Conservation (phyloP, 1,140 invertebrate genomes). For the Mamestra configurata region DNA sequence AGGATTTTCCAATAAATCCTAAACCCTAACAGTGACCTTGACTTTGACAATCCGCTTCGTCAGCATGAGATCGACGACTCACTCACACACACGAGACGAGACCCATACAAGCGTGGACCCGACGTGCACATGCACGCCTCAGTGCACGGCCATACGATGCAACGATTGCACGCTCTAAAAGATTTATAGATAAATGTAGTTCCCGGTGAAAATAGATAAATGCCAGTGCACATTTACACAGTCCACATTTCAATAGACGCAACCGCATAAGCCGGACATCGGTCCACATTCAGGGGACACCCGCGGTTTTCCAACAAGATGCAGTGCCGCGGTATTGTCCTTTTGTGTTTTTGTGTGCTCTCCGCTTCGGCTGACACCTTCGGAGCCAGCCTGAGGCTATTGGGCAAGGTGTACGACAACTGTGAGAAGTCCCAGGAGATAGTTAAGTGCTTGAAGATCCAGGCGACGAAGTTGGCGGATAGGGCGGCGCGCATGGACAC, state of each 20-base stretch:
- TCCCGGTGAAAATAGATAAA: slow-evolving; percentile 89
- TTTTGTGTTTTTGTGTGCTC: slow-evolving; percentile 75
- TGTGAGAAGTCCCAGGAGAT: slow-evolving; percentile 90
- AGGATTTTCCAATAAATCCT: slow-evolving; percentile 5
- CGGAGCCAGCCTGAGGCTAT: slow-evolving; percentile 76
- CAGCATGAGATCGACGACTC: slow-evolving; percentile 45
- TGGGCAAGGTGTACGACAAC: slow-evolving; percentile 89
- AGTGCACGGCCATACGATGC: slow-evolving; percentile 83
- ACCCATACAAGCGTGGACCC: slow-evolving; percentile 10
- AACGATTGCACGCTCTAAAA: slow-evolving; percentile 89
- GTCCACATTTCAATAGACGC: slow-evolving; percentile 86
- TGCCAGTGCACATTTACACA: slow-evolving; percentile 84
- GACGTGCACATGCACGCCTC: slow-evolving; percentile 79
- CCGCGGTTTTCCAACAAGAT: slow-evolving; percentile 74
- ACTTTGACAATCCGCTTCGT: slow-evolving; percentile 41
- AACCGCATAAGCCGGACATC: slow-evolving; percentile 80
- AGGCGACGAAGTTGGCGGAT: slow-evolving; percentile 89
- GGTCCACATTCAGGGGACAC: slow-evolving; percentile 65
- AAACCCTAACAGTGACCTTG: slow-evolving; percentile 35
- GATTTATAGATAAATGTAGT: slow-evolving; percentile 88
- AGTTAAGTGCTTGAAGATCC: slow-evolving; percentile 91
- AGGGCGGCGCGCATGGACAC: slow-evolving; percentile 89
- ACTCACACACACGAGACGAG: slow-evolving; percentile 10
- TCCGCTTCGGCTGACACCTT: slow-evolving; percentile 75
- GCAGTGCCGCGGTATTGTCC: slow-evolving; percentile 78